Evolutionary conservation across 37 sponge, comb jelly and placozoan genomes (phyloP), one percentile per base, ranked within the genome.

Genomic region (Halisarca cf. caerulea): DNA sequence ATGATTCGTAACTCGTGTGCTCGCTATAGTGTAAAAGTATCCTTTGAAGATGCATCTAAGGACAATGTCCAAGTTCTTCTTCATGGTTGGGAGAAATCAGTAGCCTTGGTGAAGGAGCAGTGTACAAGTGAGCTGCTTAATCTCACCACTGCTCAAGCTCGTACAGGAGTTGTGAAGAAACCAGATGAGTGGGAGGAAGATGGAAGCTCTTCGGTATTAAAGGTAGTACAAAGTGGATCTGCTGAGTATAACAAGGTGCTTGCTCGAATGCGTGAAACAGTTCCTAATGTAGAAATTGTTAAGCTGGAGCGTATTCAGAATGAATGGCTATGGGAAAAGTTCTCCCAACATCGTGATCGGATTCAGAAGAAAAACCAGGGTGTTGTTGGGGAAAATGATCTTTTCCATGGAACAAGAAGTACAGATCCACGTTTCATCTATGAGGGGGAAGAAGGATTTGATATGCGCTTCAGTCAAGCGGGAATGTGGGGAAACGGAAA

Each of bases 361-460:
- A 83, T 83, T 17, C 28, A 47, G 70, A 33, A 68, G 77, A 83
- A 83, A 27, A 64, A 64, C 35, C 36, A 37, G 18, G 68, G 68
- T 0, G 34, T 37, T 18, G 11, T 43, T 3, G 27, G 18, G 21
- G 83, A 83, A 39, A 41, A 66, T 37, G 70, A 69, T n/a, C 83
- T 83, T 24, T 83, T 83, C 35, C 83, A 83, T 39, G 83, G 83
- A 18, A 60, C 83, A 23, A 33, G 83, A 28, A 23, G 3, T 2
- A 64, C 37, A 3, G 68, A 83, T 34, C 83, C 83, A 41, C 18
- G 47, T 44, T 32, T 53, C 39, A 84, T 84, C 57, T 84, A 84
- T 28, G 9, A 73, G 0, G 59, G 85, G 1, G 85, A 84, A 40
- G 85, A 73, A 55, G 85, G 85, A 20, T 84, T 84, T 74, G 85